Evolutionary conservation across 2,113 vertebrate genomes (phyloP), one percentile per base, ranked within the genome.

Genomic region (Halichoerus grypus): DNA sequence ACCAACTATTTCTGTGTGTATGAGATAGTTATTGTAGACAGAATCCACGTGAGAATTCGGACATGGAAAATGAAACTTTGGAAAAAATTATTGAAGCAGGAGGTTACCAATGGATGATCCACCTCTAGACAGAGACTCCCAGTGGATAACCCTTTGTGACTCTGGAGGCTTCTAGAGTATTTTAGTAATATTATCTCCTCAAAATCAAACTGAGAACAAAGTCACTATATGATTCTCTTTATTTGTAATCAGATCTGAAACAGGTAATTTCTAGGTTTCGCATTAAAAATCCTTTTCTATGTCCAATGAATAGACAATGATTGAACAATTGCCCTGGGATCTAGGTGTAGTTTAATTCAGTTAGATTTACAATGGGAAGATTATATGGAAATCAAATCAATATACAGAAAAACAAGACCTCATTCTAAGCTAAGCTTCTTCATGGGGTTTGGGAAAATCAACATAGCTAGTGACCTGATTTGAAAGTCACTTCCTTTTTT

Each of bases 131-230:
- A 94, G 57, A 77, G 36, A 86, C 2, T 16, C n/a, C 28, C 4
- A 57, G 16, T 5, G 46, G 36, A 55, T 59, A 90, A 87, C 3
- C 21, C 24, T 95, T 55, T 31, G 49, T 92, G n/a, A 83, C 53
- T 69, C 72, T n/a, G 55, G 55, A 76, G 11, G 33, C 22, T 92
- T 79, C 63, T 42, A 8, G 42, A 76, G 36, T 53, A 22, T 4
- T 92, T 96, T 88, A 46, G 22, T 14, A 49, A 63, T 74, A 53
- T n/a, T 61, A 67, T 77, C 8, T 28, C 31, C 16, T 51, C 26
- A 61, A 95, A 91, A 83, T 82, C 61, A 91, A 88, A 72, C 39
- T 87, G 71, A 94, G 39, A 87, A 90, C 39, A 95, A 85, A 91
- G 31, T 36, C 74, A 28, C 12, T 61, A 5, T 49, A 86, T 76